These are phyloP conservation scores for Micronycteris hirsuta DNA, from an alignment of 2,113 vertebrate genomes.

Conservation along the genomic window DNA sequence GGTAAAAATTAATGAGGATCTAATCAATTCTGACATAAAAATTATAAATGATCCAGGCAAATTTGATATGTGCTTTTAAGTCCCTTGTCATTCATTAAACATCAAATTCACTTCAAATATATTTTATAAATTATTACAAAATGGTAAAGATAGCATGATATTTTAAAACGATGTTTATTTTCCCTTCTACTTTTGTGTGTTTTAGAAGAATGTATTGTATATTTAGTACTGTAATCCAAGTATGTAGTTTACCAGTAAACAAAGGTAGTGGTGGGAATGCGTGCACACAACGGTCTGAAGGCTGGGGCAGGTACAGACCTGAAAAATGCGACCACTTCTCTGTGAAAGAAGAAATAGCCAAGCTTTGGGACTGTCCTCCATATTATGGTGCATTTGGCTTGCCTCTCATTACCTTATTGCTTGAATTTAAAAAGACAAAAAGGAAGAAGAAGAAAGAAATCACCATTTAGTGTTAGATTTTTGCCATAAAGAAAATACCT, in stretches of 20 bases:
- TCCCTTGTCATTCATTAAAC: neutral
- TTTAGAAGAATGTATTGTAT: neutral
- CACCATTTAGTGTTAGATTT: neutral
- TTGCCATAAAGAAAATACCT: neutral
- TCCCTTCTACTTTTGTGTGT: neutral
- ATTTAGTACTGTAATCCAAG: neutral
- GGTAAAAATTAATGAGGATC: neutral
- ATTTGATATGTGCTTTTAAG: neutral
- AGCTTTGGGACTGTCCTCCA: neutral
- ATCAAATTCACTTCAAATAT: neutral
- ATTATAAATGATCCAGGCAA: neutral
- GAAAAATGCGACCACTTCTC: neutral
- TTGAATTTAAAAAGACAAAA: neutral
- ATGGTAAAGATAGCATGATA: neutral
- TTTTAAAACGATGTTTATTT: slow-evolving; percentile 24
- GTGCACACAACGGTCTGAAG: neutral
- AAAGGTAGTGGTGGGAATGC: neutral
- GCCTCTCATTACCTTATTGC: neutral
- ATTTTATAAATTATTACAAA: neutral
- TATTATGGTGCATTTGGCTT: neutral
- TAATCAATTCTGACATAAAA: neutral
- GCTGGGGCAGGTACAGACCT: neutral
- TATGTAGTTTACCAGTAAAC: neutral
- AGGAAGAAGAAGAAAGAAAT: neutral
- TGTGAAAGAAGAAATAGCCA: neutral